phyloP scores from a whole-genome alignment of 2,113 vertebrate species.

The Dasyurus viverrinus region DNA sequence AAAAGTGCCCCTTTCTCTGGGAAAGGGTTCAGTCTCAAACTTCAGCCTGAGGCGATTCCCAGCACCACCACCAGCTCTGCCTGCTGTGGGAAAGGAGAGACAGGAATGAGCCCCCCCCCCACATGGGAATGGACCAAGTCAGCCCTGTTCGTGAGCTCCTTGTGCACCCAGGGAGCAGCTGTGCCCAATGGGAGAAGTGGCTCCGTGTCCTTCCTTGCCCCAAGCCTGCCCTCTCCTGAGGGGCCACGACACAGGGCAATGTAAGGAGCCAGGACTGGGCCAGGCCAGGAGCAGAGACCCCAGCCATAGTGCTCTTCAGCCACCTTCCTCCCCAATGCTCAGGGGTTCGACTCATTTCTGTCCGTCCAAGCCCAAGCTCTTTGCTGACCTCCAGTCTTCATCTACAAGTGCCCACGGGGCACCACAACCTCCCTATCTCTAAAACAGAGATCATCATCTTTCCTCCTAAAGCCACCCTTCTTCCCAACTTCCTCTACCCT shows the following conservation, averaged over 20 bases:
- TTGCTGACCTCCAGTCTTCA: neutral
- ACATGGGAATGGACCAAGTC: neutral
- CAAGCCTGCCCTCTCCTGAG: neutral
- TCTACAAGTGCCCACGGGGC: neutral
- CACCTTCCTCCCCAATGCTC: neutral
- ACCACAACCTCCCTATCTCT: neutral
- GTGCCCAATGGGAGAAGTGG: neutral
- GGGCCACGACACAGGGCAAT: no score
- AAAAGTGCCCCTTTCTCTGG: neutral
- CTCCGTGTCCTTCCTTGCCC: no score
- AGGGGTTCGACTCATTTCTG: neutral
- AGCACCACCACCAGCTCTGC: constrained; percentile 88
- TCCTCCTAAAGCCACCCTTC: neutral
- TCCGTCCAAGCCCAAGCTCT: neutral
- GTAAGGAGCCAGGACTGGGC: neutral
- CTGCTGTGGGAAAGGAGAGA: constrained; percentile 80
- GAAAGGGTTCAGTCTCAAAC: constrained; percentile 23
- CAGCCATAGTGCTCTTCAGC: no score
- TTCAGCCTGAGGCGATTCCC: neutral
- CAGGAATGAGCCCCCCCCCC: neutral
- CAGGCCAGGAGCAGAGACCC: neutral
- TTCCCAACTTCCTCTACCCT: neutral
- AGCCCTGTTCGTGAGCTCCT: neutral
- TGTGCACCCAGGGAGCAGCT: neutral
- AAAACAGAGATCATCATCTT: neutral